Evolutionary conservation across 2,888 invertebrate genomes (phyloP).

Genomic region (Acrobasis repandana): DNA sequence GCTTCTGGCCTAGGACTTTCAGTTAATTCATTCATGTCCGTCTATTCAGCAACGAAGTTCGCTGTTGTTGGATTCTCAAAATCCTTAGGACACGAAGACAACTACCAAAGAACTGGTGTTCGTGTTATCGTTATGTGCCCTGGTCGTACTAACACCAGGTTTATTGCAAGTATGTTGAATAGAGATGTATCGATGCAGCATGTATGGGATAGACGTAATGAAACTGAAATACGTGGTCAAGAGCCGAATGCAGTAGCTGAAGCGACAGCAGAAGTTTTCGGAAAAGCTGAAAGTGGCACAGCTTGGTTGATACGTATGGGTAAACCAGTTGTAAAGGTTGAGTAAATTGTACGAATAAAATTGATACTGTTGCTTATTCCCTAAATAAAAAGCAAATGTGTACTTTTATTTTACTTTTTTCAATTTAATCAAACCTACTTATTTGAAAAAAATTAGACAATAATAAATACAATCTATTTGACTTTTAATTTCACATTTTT

Average conservation of each 20-base stretch:
- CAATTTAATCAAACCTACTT: no score
- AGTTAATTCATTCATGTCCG: neutral
- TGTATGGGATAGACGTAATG: neutral
- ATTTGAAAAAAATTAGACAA: no score
- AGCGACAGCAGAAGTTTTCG: conserved; percentile 4
- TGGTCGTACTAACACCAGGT: neutral
- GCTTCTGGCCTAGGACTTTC: conserved; percentile 65
- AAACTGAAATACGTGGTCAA: neutral
- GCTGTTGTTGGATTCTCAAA: conserved; percentile 71
- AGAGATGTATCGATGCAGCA: neutral
- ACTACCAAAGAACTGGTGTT: conserved; percentile 56
- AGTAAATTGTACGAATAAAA: neutral
- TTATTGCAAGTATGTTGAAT: neutral
- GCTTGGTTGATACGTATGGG: neutral
- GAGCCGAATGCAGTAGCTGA: neutral
- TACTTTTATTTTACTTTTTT: no score
- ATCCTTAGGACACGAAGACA: conserved; percentile 57
- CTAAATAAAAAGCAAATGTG: no score
- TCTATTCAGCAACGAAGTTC: conserved; percentile 26
- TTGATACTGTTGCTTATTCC: no score
- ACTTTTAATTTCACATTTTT: no score
- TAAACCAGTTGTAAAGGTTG: neutral
- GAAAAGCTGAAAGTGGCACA: conserved; percentile 7
- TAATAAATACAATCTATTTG: no score
- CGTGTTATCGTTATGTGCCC: conserved; percentile 3